Base-by-base conservation (phyloP, 2,797 vertebrate species). In the Syngnathus acus region DNA sequence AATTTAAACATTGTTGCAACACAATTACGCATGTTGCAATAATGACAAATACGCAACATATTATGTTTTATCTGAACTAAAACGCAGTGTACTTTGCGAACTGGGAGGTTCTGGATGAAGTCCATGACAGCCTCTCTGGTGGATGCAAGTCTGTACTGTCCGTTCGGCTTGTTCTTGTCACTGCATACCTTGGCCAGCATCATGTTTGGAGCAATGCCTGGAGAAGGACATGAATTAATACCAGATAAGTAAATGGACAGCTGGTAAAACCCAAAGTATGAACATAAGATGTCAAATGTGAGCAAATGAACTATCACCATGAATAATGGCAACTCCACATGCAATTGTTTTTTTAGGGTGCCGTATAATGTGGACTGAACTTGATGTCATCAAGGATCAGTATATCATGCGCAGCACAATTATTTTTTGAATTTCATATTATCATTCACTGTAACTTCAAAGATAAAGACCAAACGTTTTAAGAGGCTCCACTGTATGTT, bases 111-210 rank as follows among this genome's bases (percentile, higher is more conserved):
- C 80, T 93, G 93, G 21, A 97, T 83, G 73, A 99, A 99, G 69
- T 94, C 92, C 90, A 95, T 92, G 63, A 99, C 93, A 7, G 92
- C 92, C 68, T 89, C 87, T 82, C 89, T 91, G 50, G 89, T 89
- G 51, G 93, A 81, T 14, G 84, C 72, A 78, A 99, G 93, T 74
- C 86, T 90, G 87, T 88, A 98, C 32, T 99, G 97, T 50, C 97
- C 97, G 1, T 99, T 96, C 67, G 96, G 97, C 74, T 99, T 99
- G 87, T 98, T 99, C 87, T 89, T 88, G 88, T 99, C 97, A 87
- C 97, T 99, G 89, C 95, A 99, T 68, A 99, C 94, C 85, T 99
- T 99, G 75, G 97, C 95, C 76, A 99, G 88, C 94, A 95, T 95
- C 80, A 86, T 96, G 80, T 99, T 99, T 69, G 97, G 94, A 60